Evolutionary conservation across 2,888 invertebrate species (phyloP).

Genomic region (Malthinus seriepunctatus): DNA sequence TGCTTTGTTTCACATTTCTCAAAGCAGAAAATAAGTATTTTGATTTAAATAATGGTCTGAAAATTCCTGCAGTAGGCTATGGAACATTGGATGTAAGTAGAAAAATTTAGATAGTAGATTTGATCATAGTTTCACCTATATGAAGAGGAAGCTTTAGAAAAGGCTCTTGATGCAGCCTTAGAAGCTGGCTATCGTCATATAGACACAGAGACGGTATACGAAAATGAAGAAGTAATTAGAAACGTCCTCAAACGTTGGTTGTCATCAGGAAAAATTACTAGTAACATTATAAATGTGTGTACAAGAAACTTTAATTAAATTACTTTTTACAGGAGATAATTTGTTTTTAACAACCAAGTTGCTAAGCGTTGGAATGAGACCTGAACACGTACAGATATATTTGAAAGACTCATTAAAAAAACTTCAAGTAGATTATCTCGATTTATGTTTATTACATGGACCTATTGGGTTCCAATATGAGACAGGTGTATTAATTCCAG

Average conservation of each 20-base stretch:
- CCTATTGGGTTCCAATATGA: conserved; percentile 67
- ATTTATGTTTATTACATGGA: conserved; percentile 75
- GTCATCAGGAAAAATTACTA: background rate
- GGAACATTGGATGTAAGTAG: conserved; percentile 1
- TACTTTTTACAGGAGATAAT: conserved; percentile 63
- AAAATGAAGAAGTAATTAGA: conserved; percentile 70
- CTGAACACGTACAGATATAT: conserved; percentile 63
- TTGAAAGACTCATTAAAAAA: conserved; percentile 66
- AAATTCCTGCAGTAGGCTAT: background rate
- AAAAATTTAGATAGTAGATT: background rate
- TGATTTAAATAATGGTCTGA: background rate
- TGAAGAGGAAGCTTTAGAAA: conserved; percentile 60
- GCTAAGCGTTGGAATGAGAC: conserved; percentile 62
- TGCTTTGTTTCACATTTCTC: no score
- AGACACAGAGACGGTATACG: conserved; percentile 69
- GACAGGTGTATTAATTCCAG: conserved; percentile 62
- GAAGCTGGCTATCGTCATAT: conserved; percentile 72
- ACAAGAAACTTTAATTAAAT: background rate
- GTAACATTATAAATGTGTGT: background rate
- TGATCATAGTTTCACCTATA: conserved; percentile 45
- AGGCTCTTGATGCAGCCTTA: conserved; percentile 67
- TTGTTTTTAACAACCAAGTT: conserved; percentile 79
- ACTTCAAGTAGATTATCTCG: conserved; percentile 73
- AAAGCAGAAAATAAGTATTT: conserved; percentile 39
- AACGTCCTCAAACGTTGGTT: conserved; percentile 41